Percentiles rank a stretch among this genome's conserved stretches.
Conservation (phyloP, 2,113 vertebrate species). For the Anguilla japonica region DNA sequence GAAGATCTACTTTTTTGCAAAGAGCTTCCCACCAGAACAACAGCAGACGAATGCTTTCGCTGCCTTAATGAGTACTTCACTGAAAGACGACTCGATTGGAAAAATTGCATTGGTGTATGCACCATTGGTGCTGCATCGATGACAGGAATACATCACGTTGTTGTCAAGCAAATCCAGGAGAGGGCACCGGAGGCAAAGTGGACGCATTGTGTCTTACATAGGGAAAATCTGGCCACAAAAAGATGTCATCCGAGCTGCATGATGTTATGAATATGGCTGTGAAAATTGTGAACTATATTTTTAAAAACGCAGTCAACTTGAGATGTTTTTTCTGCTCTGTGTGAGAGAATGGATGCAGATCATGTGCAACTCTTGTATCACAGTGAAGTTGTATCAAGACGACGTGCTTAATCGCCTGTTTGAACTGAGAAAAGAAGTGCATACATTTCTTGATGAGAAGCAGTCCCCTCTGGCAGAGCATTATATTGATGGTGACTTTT, state of each 20-base stretch:
- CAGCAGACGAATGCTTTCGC: neutral
- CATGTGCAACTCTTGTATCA: neutral
- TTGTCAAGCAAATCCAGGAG: constrained; percentile 1
- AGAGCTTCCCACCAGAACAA: constrained; percentile 16
- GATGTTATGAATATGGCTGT: constrained; percentile 27
- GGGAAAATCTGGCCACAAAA: constrained; percentile 14
- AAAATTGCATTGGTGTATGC: constrained; percentile 18
- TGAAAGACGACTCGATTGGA: constrained; percentile 24
- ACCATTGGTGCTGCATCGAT: constrained; percentile 9
- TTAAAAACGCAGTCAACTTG: constrained; percentile 31
- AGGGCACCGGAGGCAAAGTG: neutral
- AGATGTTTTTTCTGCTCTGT: constrained; percentile 32
- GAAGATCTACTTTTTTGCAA: constrained; percentile 20
- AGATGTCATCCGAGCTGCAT: constrained; percentile 31
- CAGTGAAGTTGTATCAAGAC: constrained; percentile 7
- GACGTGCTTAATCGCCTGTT: constrained; percentile 23
- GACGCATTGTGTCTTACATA: too few relatives aligned
- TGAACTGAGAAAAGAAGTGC: constrained; percentile 23
- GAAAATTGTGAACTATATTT: constrained; percentile 31
- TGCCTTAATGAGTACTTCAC: constrained; percentile 25
- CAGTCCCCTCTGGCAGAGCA: neutral
- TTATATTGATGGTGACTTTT: neutral
- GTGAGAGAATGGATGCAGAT: neutral
- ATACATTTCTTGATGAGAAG: neutral
- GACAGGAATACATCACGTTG: neutral